phyloP scores from a whole-genome alignment of 1,140 invertebrate species.

The Trichogramma pretiosum region DNA sequence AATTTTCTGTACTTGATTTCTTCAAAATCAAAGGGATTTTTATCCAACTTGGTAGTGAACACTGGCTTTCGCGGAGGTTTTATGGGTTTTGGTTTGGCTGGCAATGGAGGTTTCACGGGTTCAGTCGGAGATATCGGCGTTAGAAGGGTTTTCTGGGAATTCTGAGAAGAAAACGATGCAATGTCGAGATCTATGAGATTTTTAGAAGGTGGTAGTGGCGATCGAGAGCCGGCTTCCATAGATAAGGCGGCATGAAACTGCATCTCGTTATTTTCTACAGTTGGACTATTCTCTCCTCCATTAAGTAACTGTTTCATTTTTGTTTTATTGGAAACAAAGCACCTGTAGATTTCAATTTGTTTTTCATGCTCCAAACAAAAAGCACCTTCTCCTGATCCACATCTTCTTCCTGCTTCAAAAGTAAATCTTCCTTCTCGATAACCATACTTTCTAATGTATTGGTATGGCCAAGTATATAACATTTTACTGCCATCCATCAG shows the following conservation, averaged over 20 bases:
- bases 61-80: conserved; percentile 58
- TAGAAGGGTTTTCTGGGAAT: conserved; percentile 31
- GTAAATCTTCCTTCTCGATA: conserved; percentile 74
- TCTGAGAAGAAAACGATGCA: conserved; percentile 33
- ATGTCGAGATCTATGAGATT: conserved; percentile 43
- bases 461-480: conserved; percentile 77
- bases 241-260: conserved; percentile 63
- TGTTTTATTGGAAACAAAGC: conserved; percentile 71
- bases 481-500: conserved; percentile 58
- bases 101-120: conserved; percentile 29
- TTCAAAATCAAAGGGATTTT: conserved; percentile 31
- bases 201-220: conserved; percentile 59
- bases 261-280: conserved; percentile 61
- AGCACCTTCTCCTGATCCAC: conserved; percentile 73
- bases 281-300: conserved; percentile 54
- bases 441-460: conserved; percentile 75
- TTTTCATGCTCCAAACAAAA: conserved; percentile 72
- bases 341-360: conserved; percentile 70
- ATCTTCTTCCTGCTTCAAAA: conserved; percentile 84
- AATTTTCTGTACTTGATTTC: conserved; percentile 29
- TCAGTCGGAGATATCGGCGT: conserved; percentile 1
- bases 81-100: conserved; percentile 52
- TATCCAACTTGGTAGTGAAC: conserved; percentile 37
- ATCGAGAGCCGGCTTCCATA: conserved; percentile 68
- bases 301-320: conserved; percentile 72